Base-by-base conservation (phyloP, 2,888 invertebrate genomes). In the Adineta ricciae region DNA sequence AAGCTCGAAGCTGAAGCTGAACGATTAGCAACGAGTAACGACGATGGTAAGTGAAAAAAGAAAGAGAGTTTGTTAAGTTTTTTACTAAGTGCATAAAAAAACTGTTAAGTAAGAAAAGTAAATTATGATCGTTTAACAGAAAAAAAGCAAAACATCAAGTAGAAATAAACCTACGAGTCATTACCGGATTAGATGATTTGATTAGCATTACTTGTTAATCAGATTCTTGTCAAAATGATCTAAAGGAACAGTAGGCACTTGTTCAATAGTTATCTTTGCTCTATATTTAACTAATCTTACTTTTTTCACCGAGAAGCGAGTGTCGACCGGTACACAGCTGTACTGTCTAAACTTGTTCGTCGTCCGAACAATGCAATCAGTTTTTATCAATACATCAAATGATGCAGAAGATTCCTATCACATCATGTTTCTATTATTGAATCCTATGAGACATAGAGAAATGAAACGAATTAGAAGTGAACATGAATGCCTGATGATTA, bases 1-100 rank as follows among this genome's bases (percentile, higher is more conserved):
- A 93, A 95, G 87, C 92, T 99, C 84, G 99, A 99, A 90, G 94
- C 94, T 89, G 92, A 97, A 83, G 96, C 96, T 0, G 99, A 99
- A 89, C 93, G 94, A 88, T 92, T 99, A 87, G 94, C 94, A 0
- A 93, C 94, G 78, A 94, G 94, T 86, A 93, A 97, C 90, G 78
- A 78, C n/a, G 41, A 78, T 78, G 78, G 96, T 97, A 89, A 96
- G 94, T 93, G 88, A 82, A 84, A 83, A 32, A 46, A 46, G 11
- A 11, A 16, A n/a, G 2, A 64, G 32, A 19, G 19, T 32, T 19
- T 64, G 11, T 27, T 64, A 3, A n/a, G n/a, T n/a, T n/a, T 9
- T 16, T 16, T 32, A 2, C 32, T 32, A 32, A 64, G 32, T 64
- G 14, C 27, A 36, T 9, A 64, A 64, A 32, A 32, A 64, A 64